phyloP scores from a whole-genome alignment of 2,888 invertebrate species.

The Agrilus cyanescens region DNA sequence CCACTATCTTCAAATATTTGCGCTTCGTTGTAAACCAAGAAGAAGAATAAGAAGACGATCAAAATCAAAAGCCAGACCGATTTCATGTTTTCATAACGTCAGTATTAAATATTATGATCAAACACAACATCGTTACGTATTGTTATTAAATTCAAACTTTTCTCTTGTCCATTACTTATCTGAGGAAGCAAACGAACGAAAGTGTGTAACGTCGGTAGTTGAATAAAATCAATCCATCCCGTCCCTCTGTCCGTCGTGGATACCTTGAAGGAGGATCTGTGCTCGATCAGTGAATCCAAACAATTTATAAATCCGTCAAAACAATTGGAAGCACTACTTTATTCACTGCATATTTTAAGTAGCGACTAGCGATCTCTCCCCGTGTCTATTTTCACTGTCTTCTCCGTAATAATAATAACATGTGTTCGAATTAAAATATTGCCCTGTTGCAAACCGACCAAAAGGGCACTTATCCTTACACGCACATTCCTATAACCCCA shows the following conservation, averaged over 20 bases:
- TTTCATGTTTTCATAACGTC: conserved; percentile 22
- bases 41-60: conserved; percentile 17
- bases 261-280: conserved; percentile 23
- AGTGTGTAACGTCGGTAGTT: not conserved
- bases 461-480: too few species aligned
- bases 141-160: too few species aligned
- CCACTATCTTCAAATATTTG: conserved; percentile 14
- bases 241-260: too few species aligned
- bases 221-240: conserved; percentile 27
- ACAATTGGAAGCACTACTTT: conserved; percentile 27
- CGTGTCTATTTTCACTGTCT: conserved; percentile 14
- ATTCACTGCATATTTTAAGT: conserved; percentile 23
- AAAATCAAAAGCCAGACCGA: conserved; percentile 19
- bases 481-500: too few species aligned
- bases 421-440: conserved; percentile 10
- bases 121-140: conserved; percentile 9
- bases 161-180: too few species aligned
- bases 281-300: conserved; percentile 32
- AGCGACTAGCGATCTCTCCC: conserved; percentile 7
- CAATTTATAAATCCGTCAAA: conserved; percentile 33
- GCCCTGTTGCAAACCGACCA: not conserved
- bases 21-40: conserved; percentile 14
- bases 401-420: conserved; percentile 12
- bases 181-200: too few species aligned
- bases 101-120: conserved; percentile 8